Percentiles rank a stretch among this genome's conserved stretches.
phyloP scores from a whole-genome alignment of 2,797 vertebrate genomes.

The Crypturellus tataupa region DNA sequence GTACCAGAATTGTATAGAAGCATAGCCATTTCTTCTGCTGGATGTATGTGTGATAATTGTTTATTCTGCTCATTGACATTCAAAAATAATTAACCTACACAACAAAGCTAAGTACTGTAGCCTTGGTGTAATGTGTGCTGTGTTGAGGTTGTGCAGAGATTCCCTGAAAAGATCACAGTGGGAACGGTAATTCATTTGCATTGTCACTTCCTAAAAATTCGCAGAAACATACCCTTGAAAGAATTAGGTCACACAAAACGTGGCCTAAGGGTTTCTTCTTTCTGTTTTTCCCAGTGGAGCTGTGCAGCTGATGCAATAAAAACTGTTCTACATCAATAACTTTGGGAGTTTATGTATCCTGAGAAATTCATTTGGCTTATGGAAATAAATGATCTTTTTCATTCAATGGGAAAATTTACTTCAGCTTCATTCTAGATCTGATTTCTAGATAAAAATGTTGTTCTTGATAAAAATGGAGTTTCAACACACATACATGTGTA shows the following conservation, averaged over 20 bases:
- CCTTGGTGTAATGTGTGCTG: not conserved
- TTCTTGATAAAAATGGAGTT: not conserved
- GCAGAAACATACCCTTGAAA: slow-evolving; percentile 57
- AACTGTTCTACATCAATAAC: slow-evolving; percentile 45
- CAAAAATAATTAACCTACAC: slow-evolving; percentile 36
- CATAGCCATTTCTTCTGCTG: slow-evolving; percentile 6
- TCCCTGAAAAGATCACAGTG: not conserved
- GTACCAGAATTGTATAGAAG: slow-evolving; percentile 42
- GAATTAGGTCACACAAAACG: slow-evolving; percentile 56
- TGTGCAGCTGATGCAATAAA: slow-evolving; percentile 35
- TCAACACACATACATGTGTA: not conserved
- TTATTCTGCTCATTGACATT: slow-evolving; percentile 45
- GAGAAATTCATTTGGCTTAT: slow-evolving; percentile 12
- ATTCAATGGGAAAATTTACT: not conserved
- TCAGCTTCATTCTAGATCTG: not conserved
- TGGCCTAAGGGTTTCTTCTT: slow-evolving; percentile 53
- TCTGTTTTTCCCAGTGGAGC: slow-evolving; percentile 47
- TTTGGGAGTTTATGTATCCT: slow-evolving; percentile 57
- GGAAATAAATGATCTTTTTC: not conserved
- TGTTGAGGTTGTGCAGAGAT: not conserved
- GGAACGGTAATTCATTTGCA: slow-evolving; percentile 17
- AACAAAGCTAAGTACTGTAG: not conserved
- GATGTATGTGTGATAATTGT: slow-evolving; percentile 1
- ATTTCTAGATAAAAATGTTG: not conserved
- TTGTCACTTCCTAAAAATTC: slow-evolving; percentile 65